phyloP scores from a whole-genome alignment of 2,888 invertebrate genomes.

The Neuroscelio doddi region DNA sequence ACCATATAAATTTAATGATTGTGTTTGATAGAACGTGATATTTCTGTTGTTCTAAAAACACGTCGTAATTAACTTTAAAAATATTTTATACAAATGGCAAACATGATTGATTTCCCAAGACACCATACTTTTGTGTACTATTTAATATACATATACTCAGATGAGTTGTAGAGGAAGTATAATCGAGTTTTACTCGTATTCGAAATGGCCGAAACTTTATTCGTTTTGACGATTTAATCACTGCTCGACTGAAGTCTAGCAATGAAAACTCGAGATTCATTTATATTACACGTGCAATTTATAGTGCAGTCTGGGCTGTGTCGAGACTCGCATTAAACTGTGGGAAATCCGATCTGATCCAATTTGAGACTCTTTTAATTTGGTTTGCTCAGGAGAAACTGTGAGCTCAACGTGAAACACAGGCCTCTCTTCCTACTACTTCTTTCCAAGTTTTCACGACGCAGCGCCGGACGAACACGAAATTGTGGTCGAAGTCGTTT shows the following conservation, averaged over 20 bases:
- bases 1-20: no score
- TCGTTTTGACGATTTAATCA: constrained; percentile 47
- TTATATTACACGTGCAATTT: constrained; percentile 48
- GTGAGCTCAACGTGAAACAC: constrained; percentile 44
- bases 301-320: constrained; percentile 37
- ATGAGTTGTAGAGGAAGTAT: constrained; percentile 12
- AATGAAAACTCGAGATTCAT: constrained; percentile 46
- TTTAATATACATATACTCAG: constrained; percentile 2
- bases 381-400: constrained; percentile 46
- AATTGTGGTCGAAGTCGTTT: constrained; percentile 34
- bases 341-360: constrained; percentile 48
- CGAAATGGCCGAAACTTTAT: constrained; percentile 40
- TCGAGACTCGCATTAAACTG: constrained; percentile 46
- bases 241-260: constrained; percentile 36
- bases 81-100: background rate
- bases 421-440: constrained; percentile 33
- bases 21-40: no score
- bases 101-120: constrained; percentile 26
- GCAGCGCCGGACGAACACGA: constrained; percentile 32
- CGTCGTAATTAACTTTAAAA: background rate
- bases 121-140: constrained; percentile 2
- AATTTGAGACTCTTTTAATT: constrained; percentile 47
- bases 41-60: no score
- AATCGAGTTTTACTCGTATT: constrained; percentile 36
- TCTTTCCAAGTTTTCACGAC: constrained; percentile 40